phyloP scores from a whole-genome alignment of 53 echinoderm and acorn worm genomes.

The Echinometra lucunter region DNA sequence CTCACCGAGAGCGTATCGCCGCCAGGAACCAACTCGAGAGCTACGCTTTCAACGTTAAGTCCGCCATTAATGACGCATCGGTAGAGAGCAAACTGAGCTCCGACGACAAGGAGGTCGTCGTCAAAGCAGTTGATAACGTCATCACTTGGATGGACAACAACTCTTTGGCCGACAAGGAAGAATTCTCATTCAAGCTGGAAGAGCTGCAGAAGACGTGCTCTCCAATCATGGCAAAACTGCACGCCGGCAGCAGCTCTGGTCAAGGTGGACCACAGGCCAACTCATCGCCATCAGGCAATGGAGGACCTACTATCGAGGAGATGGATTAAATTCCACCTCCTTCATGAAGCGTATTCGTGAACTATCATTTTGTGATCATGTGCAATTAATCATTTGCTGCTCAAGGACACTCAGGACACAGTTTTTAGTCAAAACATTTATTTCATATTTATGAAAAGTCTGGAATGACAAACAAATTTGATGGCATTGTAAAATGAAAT shows the following conservation, averaged over 20 bases:
- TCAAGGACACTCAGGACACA: neutral
- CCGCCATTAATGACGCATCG: constrained; percentile 78
- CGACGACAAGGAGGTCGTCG: constrained; percentile 73
- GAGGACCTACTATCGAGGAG: constrained; percentile 88
- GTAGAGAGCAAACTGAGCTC: constrained; percentile 78
- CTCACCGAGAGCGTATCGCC: constrained; percentile 84
- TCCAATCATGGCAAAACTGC: constrained; percentile 90
- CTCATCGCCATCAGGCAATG: neutral
- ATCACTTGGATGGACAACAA: constrained; percentile 90
- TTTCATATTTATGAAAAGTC: too few species aligned
- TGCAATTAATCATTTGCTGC: neutral
- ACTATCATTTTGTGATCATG: too few species aligned
- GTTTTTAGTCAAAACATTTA: too few species aligned
- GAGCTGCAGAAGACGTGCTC: constrained; percentile 90
- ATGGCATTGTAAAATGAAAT: too few species aligned
- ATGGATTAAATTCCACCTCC: constrained; percentile 69
- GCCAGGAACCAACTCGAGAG: constrained; percentile 90
- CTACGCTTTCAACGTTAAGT: constrained; percentile 90
- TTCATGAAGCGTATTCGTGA: too few species aligned
- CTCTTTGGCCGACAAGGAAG: constrained; percentile 84
- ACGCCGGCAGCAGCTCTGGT: constrained; percentile 39
- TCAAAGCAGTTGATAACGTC: constrained; percentile 77
- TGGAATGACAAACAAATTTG: too few species aligned
- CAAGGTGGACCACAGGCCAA: neutral
- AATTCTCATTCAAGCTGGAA: constrained; percentile 79